Conservation (phyloP, 2,797 vertebrate genomes). For the Melanotaenia nigrans region DNA sequence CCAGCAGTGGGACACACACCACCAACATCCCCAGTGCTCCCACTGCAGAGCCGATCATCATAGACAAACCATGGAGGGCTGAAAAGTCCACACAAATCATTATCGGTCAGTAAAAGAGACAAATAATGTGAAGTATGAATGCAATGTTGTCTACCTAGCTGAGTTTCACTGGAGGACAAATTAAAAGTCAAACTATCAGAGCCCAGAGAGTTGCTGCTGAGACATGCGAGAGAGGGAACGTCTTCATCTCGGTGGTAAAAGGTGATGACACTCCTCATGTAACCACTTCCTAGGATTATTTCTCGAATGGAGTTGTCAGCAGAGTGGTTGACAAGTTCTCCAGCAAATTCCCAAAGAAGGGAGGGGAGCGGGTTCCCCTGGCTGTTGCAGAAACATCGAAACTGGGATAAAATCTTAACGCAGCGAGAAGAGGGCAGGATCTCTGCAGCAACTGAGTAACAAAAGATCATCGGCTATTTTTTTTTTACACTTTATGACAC, state of each 20-base stretch:
- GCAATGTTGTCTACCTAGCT: constrained; percentile 43
- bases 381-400: constrained; percentile 73
- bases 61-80: constrained; percentile 56
- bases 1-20: constrained; percentile 59
- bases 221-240: constrained; percentile 62
- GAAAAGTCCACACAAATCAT: constrained; percentile 17
- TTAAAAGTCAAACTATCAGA: constrained; percentile 57
- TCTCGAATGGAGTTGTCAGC: constrained; percentile 51
- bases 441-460: constrained; percentile 68
- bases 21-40: constrained; percentile 64
- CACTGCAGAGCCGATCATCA: constrained; percentile 58
- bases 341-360: constrained; percentile 72
- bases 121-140: neutral
- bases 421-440: constrained; percentile 73
- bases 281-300: constrained; percentile 22
- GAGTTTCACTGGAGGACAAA: constrained; percentile 46
- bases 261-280: constrained; percentile 64
- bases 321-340: constrained; percentile 60
- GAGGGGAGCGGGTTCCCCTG: constrained; percentile 76
- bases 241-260: constrained; percentile 38
- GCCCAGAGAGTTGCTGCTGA: constrained; percentile 68
- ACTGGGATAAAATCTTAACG: constrained; percentile 41
- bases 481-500: neutral
- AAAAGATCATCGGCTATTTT: constrained; percentile 2
- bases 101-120: constrained; percentile 4